These are phyloP conservation scores for Eurystomus glaucurus DNA, from an alignment of 2,797 vertebrate genomes.

Conservation along the genomic window DNA sequence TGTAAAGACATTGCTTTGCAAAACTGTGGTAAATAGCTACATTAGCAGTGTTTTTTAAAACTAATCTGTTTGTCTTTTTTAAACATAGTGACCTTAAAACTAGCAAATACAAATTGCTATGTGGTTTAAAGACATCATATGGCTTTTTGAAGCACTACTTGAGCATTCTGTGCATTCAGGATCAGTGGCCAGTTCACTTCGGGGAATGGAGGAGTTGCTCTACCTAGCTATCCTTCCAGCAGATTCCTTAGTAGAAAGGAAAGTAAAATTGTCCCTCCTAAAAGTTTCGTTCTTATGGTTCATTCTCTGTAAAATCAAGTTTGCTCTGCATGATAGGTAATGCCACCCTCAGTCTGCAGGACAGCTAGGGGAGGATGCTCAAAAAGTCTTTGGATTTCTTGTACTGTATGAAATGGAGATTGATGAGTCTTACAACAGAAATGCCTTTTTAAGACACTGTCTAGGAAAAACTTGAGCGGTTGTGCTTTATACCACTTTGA, in stretches of 20 bases:
- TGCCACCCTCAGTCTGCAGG: background rate
- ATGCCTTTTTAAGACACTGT: background rate
- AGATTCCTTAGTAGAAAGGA: background rate
- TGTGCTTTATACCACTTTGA: background rate
- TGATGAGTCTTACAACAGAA: background rate
- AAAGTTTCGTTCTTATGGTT: background rate
- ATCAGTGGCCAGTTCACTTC: background rate
- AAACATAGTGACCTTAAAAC: background rate
- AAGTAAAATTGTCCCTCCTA: background rate
- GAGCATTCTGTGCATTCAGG: background rate
- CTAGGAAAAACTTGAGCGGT: background rate
- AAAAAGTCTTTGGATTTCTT: background rate
- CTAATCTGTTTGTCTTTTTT: constrained; percentile 18
- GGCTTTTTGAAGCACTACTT: background rate
- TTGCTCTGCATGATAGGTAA: background rate
- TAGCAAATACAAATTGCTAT: background rate
- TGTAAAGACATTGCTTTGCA: background rate
- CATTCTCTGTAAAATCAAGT: background rate
- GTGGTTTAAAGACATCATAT: background rate
- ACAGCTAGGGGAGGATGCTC: background rate
- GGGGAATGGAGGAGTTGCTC: background rate
- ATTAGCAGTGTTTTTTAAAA: background rate
- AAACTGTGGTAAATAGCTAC: background rate
- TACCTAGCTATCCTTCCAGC: background rate
- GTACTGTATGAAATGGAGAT: background rate